These are phyloP conservation scores for Stenolophus ochropezus DNA, from an alignment of 2,888 invertebrate species.

Conservation along the genomic window DNA sequence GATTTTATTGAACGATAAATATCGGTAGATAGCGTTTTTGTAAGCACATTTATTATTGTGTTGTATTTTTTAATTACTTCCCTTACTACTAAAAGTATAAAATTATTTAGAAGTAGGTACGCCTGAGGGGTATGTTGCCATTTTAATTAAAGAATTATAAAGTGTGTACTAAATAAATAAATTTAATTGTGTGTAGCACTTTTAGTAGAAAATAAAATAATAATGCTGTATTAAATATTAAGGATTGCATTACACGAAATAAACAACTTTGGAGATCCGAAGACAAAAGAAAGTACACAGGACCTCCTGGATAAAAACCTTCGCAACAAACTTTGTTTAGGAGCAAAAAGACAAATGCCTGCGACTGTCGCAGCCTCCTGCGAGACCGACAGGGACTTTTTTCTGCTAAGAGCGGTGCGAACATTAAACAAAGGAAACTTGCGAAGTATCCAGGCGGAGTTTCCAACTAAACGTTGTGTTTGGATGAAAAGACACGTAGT, in stretches of 20 bases:
- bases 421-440: slow-evolving; percentile 41
- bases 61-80: no score
- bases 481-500: background rate
- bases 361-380: slow-evolving; percentile 12
- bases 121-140: no score
- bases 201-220: no score
- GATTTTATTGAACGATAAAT: no score
- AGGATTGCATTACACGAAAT: background rate
- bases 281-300: slow-evolving; percentile 2
- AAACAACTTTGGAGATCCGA: slow-evolving; percentile 11
- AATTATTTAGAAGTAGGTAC: no score
- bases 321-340: slow-evolving; percentile 17
- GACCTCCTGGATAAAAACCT: background rate
- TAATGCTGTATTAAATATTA: background rate
- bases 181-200: no score
- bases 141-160: no score
- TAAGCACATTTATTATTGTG: no score
- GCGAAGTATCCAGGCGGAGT: slow-evolving; percentile 20
- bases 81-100: no score
- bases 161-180: no score
- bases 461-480: slow-evolving; percentile 19
- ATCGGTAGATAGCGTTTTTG: no score
- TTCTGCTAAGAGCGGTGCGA: slow-evolving; percentile 2
- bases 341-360: slow-evolving; percentile 39
- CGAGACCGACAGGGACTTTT: slow-evolving; percentile 11